These are phyloP conservation scores for Hormaphis cornu DNA, from an alignment of 1,140 invertebrate species.

Conservation along the genomic window DNA sequence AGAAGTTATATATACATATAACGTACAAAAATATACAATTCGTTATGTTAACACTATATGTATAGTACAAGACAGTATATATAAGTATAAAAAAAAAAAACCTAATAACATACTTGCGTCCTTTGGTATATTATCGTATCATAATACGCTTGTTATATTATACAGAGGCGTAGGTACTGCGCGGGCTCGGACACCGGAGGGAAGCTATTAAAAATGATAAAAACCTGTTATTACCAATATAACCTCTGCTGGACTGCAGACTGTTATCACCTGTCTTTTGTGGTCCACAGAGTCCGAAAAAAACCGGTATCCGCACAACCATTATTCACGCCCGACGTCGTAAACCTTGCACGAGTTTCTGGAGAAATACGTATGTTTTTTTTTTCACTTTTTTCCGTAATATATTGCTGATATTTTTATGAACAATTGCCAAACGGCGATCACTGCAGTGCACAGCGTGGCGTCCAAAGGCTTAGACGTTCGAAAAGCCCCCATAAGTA, in stretches of 20 bases:
- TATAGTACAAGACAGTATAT: no score
- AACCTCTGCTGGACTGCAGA: not conserved
- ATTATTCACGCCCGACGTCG: conserved; percentile 16
- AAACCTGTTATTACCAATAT: conserved; percentile 16
- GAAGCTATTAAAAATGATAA: conserved; percentile 29
- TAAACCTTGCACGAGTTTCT: conserved; percentile 20
- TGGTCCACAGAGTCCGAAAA: conserved; percentile 21
- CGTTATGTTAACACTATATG: not conserved
- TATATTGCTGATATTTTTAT: no score
- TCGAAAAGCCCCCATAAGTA: no score
- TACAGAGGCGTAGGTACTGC: not conserved
- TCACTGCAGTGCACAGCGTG: no score
- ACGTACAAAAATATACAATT: not conserved
- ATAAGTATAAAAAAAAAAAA: no score
- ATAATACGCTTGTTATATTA: not conserved
- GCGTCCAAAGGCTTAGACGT: no score
- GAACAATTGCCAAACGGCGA: no score
- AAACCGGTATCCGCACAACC: conserved; percentile 1
- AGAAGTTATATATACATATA: no score
- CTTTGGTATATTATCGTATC: conserved; percentile 6
- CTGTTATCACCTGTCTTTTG: conserved; percentile 27
- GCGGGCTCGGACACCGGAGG: conserved; percentile 2
- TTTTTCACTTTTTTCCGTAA: not conserved
- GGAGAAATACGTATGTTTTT: not conserved
- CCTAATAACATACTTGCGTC: not conserved